Conservation (phyloP, 2,888 invertebrate genomes). For the Sinopyrophorus schimmeli region DNA sequence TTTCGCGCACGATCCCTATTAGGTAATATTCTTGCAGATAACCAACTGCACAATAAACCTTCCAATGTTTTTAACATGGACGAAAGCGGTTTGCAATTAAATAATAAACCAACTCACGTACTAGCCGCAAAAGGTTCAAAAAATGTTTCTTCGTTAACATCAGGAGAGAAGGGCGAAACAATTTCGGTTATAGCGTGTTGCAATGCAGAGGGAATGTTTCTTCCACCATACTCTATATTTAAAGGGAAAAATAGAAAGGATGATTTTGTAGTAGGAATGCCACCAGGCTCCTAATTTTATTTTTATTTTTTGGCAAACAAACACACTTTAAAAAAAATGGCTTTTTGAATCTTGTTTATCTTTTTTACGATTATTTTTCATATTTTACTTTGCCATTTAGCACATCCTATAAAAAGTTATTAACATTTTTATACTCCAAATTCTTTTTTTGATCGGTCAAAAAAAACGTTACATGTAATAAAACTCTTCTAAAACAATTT, state of each 20-base stretch:
- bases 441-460: no score
- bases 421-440: no score
- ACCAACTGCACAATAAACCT: slow-evolving; percentile 41
- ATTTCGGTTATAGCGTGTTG: slow-evolving; percentile 41
- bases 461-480: no score
- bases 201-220: slow-evolving; percentile 40
- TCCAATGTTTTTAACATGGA: slow-evolving; percentile 44
- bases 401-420: no score
- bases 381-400: no score
- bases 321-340: no score
- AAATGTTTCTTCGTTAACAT: slow-evolving; percentile 42
- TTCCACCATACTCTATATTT: slow-evolving; percentile 38
- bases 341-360: no score
- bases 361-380: no score
- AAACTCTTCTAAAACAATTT: no score
- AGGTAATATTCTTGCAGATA: slow-evolving; percentile 29
- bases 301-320: no score
- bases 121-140: slow-evolving; percentile 46
- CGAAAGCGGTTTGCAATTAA: slow-evolving; percentile 42
- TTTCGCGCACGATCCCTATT: no score
- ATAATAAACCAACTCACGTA: slow-evolving; percentile 47
- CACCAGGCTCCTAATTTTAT: slow-evolving; percentile 32
- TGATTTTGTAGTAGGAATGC: slow-evolving; percentile 35
- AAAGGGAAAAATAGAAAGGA: slow-evolving; percentile 37
- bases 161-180: slow-evolving; percentile 44